These are phyloP conservation scores for Meles meles DNA, from an alignment of 2,113 vertebrate species.

Conservation along the genomic window DNA sequence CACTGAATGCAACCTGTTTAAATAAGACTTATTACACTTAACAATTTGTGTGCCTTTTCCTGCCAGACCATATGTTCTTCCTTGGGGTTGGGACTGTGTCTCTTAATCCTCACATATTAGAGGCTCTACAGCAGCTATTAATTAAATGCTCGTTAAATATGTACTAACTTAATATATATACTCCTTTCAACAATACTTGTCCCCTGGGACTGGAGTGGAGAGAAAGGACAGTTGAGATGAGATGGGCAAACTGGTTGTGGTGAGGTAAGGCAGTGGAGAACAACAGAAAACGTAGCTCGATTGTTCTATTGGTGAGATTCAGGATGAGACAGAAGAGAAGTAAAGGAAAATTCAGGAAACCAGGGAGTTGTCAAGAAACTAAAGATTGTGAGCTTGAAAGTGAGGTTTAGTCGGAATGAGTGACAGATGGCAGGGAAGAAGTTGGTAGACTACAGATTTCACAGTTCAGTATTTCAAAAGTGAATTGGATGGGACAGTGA, in stretches of 20 bases:
- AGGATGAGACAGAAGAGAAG: neutral
- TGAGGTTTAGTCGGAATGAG: neutral
- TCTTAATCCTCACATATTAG: neutral
- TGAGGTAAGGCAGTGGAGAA: neutral
- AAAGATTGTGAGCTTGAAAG: neutral
- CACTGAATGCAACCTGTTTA: neutral
- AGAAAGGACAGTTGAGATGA: neutral
- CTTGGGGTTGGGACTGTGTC: neutral
- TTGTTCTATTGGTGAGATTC: neutral
- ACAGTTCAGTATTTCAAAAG: neutral
- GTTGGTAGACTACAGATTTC: neutral
- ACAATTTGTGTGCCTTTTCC: neutral
- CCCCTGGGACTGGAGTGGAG: neutral
- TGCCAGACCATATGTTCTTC: neutral
- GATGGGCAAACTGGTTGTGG: neutral
- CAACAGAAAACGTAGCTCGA: neutral
- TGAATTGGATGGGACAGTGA: neutral
- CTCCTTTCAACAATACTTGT: neutral
- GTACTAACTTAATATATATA: neutral
- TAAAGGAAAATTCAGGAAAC: neutral
- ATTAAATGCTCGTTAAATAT: neutral
- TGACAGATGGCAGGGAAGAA: neutral
- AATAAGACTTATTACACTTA: neutral
- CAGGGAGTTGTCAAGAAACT: neutral
- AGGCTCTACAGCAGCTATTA: neutral